Evolutionary conservation across 2,113 vertebrate genomes (phyloP), one percentile per base, ranked within the genome.

Genomic region (Myotis lucifugus): DNA sequence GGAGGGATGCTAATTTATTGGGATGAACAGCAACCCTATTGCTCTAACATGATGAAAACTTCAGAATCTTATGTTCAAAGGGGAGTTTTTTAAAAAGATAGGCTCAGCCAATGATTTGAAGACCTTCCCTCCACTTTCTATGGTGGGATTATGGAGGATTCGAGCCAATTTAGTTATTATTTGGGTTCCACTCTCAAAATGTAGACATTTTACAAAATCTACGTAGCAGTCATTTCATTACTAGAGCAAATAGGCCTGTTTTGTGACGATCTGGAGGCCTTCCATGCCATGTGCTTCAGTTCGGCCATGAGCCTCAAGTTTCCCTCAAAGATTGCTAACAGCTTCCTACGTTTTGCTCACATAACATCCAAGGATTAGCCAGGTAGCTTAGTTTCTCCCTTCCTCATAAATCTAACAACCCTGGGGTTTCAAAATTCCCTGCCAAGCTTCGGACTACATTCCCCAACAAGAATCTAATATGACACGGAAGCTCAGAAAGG

Each of bases 401-500:
- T 94, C 48, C 15, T 94, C 32, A 23, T 59, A 93, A 95, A 76
- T 61, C 73, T 52, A 83, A 85, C 17, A 67, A 56, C 14, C 29
- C 82, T 54, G 40, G 74, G 50, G 76, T 32, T 93, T 83, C 73
- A 83, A 84, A 93, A 73, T 78, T 92, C 66, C 93, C 89, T 85
- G 56, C 85, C 92, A 85, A 66, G 37, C 48, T 81, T 59, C 29
- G 83, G 84, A 92, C 64, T 88, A 50, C 82, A 87, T 85, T 86
- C 46, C 50, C 77, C 77, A 90, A 10, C 76, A 90, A 92, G 92
- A 95, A 94, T 67, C 64, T 93, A 82, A 54, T 54, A 50, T n/a
- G 69, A 94, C 50, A 83, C 83, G 70, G 88, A 84, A 88, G 88
- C 93, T 90, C 73, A 56, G 70, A 95, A 85, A 91, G 15, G 29